Base-by-base conservation (phyloP, 2,113 vertebrate species). In the Phyllostomus discolor region DNA sequence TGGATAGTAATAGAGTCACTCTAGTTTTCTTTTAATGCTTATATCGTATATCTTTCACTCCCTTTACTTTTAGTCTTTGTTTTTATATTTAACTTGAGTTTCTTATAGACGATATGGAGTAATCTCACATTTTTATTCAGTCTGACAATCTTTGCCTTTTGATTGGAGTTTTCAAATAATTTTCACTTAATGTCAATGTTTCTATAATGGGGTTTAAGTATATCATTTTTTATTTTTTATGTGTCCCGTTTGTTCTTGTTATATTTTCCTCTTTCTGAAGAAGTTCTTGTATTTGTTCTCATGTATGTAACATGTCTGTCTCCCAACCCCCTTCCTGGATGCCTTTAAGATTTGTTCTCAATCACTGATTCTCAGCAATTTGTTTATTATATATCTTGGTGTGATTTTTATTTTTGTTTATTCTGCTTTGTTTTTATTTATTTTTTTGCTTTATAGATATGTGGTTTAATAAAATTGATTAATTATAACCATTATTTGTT, bases 391-490 rank as follows among this genome's bases (percentile, higher is more conserved):
- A 19, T 41, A 16, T 7, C 33, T 31, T 78, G 3, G 31, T 93
- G 16, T 91, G 52, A 19, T 76, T 54, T 75, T 87, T 20, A 8
- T 22, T 82, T 35, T 57, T 59, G 10, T 76, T 89, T 12, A 35
- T 66, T n/a, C 11, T 50, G 16, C 46, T 78, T 88, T 50, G 33
- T 20, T 46, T 90, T 24, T 54, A 4, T 78, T 41, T 41, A 41
- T 41, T 62, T 88, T 46, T 69, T 67, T 59, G 28, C 7, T 84
- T 84, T 12, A 43, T 90, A 28, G 24, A 26, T 66, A 73, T 52
- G 33, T 43, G 46, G 14, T 31, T 94, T 97, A 64, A 91, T 70
- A 83, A 88, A 90, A 76, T 43, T 90, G 50, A 90, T 57, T 54
- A 87, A 73, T 9, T 41, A 35, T 26, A 96, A 69, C 14, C 8